Conservation (phyloP, 2,888 invertebrate genomes). For the Zygaena filipendulae region DNA sequence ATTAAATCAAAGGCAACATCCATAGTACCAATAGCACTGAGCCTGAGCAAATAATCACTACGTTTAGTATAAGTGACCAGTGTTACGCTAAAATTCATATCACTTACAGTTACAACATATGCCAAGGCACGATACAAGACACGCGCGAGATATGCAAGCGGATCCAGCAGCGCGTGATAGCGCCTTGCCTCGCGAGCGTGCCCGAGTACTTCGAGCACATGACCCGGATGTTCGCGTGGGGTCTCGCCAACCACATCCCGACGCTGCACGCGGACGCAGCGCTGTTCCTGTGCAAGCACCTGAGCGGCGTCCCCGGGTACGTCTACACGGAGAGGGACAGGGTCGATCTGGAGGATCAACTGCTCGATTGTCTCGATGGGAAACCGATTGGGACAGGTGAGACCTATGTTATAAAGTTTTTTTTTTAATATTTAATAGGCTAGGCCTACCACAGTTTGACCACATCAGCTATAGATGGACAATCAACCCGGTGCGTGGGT, state of each 20-base stretch:
- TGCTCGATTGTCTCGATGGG: no score
- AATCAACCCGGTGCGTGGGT: no score
- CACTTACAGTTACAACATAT: conserved; percentile 78
- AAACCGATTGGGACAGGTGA: no score
- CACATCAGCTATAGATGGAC: no score
- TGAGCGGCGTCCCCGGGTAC: conserved; percentile 69
- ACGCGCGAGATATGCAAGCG: conserved; percentile 70
- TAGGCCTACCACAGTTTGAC: no score
- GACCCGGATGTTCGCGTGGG: conserved; percentile 72
- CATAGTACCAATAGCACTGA: no score
- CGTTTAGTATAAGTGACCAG: no score
- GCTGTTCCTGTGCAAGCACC: conserved; percentile 60
- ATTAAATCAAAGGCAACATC: no score
- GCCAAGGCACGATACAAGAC: conserved; percentile 71
- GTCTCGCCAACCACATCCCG: conserved; percentile 76
- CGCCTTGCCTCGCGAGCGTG: conserved; percentile 69
- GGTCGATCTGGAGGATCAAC: conserved; percentile 27
- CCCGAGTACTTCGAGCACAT: conserved; percentile 73
- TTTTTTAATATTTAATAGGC: no score
- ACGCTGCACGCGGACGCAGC: conserved; percentile 62
- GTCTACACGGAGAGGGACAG: conserved; percentile 49
- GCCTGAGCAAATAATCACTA: no score
- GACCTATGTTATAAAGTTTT: no score
- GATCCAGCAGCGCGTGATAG: conserved; percentile 69
- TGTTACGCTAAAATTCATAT: no score